These are phyloP conservation scores for Epinephelus fuscoguttatus DNA, from an alignment of 2,113 vertebrate species.

Conservation along the genomic window DNA sequence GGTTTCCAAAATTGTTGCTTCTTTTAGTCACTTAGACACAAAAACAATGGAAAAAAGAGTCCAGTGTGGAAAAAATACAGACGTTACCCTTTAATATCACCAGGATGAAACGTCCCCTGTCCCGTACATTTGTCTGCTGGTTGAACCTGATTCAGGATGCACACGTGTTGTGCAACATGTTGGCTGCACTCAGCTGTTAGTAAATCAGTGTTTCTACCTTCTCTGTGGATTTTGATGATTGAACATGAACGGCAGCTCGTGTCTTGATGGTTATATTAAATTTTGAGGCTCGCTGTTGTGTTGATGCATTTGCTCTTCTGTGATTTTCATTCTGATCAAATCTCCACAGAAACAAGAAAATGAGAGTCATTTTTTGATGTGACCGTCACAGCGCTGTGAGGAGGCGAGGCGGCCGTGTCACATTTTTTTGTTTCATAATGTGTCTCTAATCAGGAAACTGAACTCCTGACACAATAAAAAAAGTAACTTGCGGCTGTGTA, in stretches of 20 bases:
- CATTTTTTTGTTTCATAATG: conserved; percentile 48
- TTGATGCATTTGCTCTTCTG: not conserved
- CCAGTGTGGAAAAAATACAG: too few relatives aligned
- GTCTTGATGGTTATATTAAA: not conserved
- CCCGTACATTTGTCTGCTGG: not conserved
- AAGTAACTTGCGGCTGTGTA: conserved; percentile 56
- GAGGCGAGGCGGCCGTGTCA: conserved; percentile 25
- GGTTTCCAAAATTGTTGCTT: too few relatives aligned
- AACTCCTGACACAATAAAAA: conserved; percentile 60
- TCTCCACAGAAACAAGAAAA: conserved; percentile 6
- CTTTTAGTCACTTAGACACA: too few relatives aligned
- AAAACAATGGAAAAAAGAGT: too few relatives aligned
- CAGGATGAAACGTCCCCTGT: not conserved
- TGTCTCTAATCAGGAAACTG: conserved; percentile 54
- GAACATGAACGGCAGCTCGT: not conserved
- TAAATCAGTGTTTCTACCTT: not conserved
- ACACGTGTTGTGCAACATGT: not conserved
- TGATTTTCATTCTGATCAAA: conserved; percentile 2
- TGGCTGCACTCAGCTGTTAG: not conserved
- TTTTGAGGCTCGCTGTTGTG: not conserved
- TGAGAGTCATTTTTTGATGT: not conserved
- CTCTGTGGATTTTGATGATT: not conserved
- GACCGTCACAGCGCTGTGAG: conserved; percentile 13
- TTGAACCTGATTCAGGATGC: not conserved
- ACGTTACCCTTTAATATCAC: not conserved